These are phyloP conservation scores for Candoia aspera DNA, from an alignment of 2,113 vertebrate genomes.

Conservation along the genomic window DNA sequence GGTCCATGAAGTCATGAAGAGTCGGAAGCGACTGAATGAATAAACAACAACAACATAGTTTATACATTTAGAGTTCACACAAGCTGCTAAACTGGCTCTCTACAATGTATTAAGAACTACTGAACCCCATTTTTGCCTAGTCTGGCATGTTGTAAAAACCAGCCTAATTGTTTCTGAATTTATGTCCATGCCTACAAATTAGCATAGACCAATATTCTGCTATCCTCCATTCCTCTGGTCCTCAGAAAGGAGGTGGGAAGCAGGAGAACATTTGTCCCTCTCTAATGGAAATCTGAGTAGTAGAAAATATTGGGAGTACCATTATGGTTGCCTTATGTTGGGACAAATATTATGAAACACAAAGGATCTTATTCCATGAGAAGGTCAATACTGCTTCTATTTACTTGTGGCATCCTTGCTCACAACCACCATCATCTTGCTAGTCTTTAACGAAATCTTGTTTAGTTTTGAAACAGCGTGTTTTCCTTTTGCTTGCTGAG, in stretches of 20 bases:
- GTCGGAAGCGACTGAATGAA: too few species aligned
- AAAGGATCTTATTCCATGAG: background rate
- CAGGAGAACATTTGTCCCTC: background rate
- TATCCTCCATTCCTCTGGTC: background rate
- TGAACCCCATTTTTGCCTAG: background rate
- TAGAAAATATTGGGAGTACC: background rate
- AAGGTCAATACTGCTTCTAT: background rate
- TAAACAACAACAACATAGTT: too few species aligned
- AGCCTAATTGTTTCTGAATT: background rate
- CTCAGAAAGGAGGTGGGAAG: background rate
- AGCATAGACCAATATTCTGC: background rate
- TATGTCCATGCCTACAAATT: background rate
- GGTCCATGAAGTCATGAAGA: too few species aligned
- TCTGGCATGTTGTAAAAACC: background rate
- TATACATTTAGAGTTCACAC: too few species aligned
- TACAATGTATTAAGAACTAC: background rate
- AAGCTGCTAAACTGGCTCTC: background rate
- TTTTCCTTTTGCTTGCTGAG: constrained; percentile 26
- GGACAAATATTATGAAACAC: background rate
- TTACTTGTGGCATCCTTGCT: background rate
- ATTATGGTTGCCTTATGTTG: background rate
- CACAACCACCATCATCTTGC: background rate
- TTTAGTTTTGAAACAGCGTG: constrained; percentile 1
- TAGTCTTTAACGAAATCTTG: background rate
- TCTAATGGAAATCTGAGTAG: background rate